Base-by-base conservation (phyloP, 2,888 invertebrate species). In the Dryocosmus kuriphilus region DNA sequence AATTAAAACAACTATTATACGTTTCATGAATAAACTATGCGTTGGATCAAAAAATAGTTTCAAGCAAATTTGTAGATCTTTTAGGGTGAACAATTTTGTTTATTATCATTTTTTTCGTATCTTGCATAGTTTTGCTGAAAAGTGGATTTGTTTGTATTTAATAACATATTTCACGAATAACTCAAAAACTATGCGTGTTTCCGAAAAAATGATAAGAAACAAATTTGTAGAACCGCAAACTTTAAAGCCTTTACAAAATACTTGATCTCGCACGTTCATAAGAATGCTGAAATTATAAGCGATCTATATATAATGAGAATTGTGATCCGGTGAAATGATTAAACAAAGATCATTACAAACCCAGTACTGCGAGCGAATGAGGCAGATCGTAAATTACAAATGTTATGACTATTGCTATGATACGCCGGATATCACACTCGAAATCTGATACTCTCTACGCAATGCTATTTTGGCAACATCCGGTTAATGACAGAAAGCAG, bases 321-420 rank as follows among this genome's bases (percentile, higher is more conserved):
- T 22, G 24, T 41, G 24, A 65, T 65, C 16, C 35, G 2, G 7
- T 11, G 24, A 14, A 22, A 6, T 38, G 24, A 41, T 65, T 16
- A 51, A 32, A 32, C 27, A 71, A 51, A 67, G 22, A 38, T 63
- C 41, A 38, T 65, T 71, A 71, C 46, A 71, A 71, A 51, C 30
- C 11, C 71, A 71, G 51, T 9, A 51, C 1, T n/a, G n/a, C 11
- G n/a, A 71, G 30, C 27, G 19, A 30, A 71, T 6, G 7, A 19
- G 16, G n/a, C 8, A 19, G 30, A 62, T 30, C 19, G 19, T 71
- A 46, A 46, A 67, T 67, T 27, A 30, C 27, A 32, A 71, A 71
- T 71, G 46, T 71, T 71, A 51, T 51, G 71, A 51, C 51, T 71
- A 71, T 67, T 27, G 30, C 30, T 51, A 51, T 71, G 46, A 30